These are phyloP conservation scores for Bovichtus diacanthus DNA, from an alignment of 2,797 vertebrate genomes.

Conservation along the genomic window DNA sequence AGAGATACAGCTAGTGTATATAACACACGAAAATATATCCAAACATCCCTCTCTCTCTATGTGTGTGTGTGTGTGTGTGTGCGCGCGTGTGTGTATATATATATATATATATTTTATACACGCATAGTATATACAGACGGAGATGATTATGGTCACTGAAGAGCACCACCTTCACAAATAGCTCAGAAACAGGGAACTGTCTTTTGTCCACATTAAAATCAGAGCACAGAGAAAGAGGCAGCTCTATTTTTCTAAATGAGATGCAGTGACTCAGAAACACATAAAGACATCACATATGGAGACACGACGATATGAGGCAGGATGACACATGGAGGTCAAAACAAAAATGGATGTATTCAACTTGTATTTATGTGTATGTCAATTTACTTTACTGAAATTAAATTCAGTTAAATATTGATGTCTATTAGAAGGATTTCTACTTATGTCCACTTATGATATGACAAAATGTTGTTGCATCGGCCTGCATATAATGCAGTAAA, in stretches of 20 bases:
- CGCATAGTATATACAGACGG: conserved; percentile 29
- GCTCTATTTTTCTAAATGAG: conserved; percentile 1
- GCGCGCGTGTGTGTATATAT: not conserved
- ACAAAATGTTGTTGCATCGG: not conserved
- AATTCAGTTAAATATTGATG: too few species aligned
- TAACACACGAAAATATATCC: conserved; percentile 36
- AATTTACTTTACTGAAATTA: conserved; percentile 10
- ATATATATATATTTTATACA: conserved; percentile 1
- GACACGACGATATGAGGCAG: not conserved
- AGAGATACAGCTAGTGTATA: conserved; percentile 31
- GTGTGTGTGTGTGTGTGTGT: too few species aligned
- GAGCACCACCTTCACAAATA: conserved; percentile 11
- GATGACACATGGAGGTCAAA: not conserved
- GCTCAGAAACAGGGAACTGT: not conserved
- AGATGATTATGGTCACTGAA: conserved; percentile 26
- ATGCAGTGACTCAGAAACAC: conserved; percentile 20
- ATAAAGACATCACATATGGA: conserved; percentile 11
- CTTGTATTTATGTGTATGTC: too few species aligned
- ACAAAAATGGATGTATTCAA: too few species aligned
- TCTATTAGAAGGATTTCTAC: conserved; percentile 10
- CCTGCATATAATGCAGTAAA: conserved; percentile 9
- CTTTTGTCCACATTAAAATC: not conserved
- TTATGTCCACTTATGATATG: not conserved
- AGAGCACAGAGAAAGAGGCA: not conserved
- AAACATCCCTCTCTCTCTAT: conserved; percentile 17